A percentile compares a stretch with the other conserved stretches of the same genome.
Conservation (phyloP, 2,113 vertebrate genomes). For the Monopterus albus region DNA sequence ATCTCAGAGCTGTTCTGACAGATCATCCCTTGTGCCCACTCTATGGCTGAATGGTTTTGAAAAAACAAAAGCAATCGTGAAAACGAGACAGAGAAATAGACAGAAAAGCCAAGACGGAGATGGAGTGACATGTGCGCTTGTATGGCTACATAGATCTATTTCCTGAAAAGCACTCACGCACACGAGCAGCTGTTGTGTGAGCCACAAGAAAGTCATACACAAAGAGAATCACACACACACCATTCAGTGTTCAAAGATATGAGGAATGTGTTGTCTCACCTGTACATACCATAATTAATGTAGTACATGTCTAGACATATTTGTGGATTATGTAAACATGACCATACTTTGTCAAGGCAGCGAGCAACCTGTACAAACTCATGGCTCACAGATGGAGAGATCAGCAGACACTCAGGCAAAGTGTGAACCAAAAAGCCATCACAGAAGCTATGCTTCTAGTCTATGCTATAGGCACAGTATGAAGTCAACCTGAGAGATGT, state of each 20-base stretch:
- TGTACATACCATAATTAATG: constrained; percentile 15
- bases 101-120: constrained; percentile 29
- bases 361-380: constrained; percentile 2
- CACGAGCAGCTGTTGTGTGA: background rate
- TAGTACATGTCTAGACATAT: constrained; percentile 11
- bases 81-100: constrained; percentile 19
- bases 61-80: constrained; percentile 45
- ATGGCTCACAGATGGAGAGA: constrained; percentile 17
- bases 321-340: constrained; percentile 14
- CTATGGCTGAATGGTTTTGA: constrained; percentile 51
- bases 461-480: constrained; percentile 12
- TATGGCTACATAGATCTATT: constrained; percentile 14
- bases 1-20: constrained; percentile 66
- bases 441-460: constrained; percentile 5
- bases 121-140: constrained; percentile 36
- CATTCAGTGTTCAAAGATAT: constrained; percentile 39
- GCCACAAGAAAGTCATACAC: background rate
- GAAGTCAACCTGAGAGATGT: constrained; percentile 15
- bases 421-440: constrained; percentile 21
- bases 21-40: constrained; percentile 57
- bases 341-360: background rate
- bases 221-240: constrained; percentile 25
- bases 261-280: constrained; percentile 24
- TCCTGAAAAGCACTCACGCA: background rate
- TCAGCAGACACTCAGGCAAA: constrained; percentile 22